These are phyloP conservation scores for Elysia chlorotica DNA, from an alignment of 1,140 invertebrate genomes.

Conservation along the genomic window DNA sequence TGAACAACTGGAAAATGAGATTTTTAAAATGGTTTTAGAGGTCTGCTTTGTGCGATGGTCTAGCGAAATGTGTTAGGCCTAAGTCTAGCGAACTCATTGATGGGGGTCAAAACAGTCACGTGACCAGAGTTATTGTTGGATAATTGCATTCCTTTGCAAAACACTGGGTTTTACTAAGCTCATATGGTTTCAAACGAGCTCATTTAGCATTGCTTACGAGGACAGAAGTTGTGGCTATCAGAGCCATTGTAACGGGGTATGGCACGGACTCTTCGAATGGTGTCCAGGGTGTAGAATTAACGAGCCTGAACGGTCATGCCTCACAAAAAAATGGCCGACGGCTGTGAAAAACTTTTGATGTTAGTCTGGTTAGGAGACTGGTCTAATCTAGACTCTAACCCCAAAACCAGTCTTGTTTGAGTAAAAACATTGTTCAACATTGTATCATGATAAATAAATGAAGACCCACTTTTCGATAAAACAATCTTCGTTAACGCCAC, in stretches of 20 bases:
- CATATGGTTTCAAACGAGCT: background rate
- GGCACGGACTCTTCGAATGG: background rate
- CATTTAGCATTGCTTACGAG: no score
- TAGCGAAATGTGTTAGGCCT: background rate
- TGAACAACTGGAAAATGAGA: background rate
- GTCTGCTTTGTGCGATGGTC: background rate
- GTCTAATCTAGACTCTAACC: background rate
- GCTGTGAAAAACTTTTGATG: constrained; percentile 20
- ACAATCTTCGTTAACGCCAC: background rate
- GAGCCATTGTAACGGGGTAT: background rate
- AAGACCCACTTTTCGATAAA: no score
- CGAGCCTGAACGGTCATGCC: constrained; percentile 7
- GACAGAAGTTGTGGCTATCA: background rate
- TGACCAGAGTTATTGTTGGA: no score
- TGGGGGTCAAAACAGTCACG: background rate
- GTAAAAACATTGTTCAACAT: background rate
- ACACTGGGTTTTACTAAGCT: background rate
- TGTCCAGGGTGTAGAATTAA: background rate
- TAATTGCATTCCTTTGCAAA: no score
- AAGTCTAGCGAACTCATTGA: background rate
- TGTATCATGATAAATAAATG: no score
- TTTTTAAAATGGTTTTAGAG: background rate
- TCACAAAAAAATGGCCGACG: constrained; percentile 19
- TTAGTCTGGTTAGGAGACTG: background rate
- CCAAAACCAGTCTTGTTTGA: background rate